These are phyloP conservation scores for Colostygia pectinataria DNA, from an alignment of 2,888 invertebrate genomes.

Conservation along the genomic window DNA sequence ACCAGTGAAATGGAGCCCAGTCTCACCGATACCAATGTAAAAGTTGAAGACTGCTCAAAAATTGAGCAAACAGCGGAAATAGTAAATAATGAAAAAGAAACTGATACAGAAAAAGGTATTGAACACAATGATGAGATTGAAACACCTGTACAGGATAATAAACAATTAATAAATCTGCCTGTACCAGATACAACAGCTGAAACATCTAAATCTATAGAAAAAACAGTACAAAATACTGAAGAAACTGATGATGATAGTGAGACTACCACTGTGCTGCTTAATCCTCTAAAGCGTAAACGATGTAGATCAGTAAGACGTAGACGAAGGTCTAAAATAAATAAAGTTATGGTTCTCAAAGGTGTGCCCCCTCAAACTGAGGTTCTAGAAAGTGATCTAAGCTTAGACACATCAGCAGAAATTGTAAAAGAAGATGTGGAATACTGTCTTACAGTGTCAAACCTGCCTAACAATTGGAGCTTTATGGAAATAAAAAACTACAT, in stretches of 20 bases:
- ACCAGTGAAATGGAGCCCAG: too few relatives aligned
- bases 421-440: conserved; percentile 27
- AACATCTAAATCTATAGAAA: not conserved
- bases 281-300: conserved; percentile 10
- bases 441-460: conserved; percentile 37
- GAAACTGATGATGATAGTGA: not conserved
- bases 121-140: not conserved
- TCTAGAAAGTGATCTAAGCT: not conserved
- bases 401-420: conserved; percentile 4
- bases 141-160: too few relatives aligned
- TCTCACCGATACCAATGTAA: too few relatives aligned
- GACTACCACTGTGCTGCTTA: not conserved
- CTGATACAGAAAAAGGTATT: not conserved
- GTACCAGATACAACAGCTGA: not conserved
- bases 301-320: conserved; percentile 1
- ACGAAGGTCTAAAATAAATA: not conserved
- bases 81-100: not conserved
- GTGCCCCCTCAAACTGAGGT: not conserved
- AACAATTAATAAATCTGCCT: not conserved
- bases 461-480: conserved; percentile 40
- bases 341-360: not conserved
- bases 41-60: too few relatives aligned
- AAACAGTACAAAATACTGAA: not conserved
- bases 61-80: too few relatives aligned
- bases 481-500: conserved; percentile 45